Percentiles rank a stretch among this genome's conserved stretches.
These are phyloP conservation scores for Cloeon dipterum DNA, from an alignment of 2,888 invertebrate genomes.

Conservation along the genomic window DNA sequence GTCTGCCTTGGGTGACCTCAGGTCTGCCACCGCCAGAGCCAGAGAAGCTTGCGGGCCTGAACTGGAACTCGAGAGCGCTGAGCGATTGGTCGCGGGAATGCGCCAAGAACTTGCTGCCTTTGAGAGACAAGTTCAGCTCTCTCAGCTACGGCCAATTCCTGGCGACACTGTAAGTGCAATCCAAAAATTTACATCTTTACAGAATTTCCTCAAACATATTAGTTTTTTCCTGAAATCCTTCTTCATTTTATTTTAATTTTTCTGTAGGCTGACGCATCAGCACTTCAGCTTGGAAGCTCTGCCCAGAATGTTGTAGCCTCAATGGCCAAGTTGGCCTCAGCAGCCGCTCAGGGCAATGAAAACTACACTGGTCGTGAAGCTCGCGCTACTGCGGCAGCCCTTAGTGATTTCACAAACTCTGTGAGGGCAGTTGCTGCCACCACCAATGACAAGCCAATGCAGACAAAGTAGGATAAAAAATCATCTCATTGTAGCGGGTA, in stretches of 20 bases:
- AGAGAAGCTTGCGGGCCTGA: conserved; percentile 55
- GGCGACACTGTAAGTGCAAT: conserved; percentile 43
- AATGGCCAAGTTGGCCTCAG: conserved; percentile 67
- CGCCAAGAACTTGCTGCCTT: conserved; percentile 65
- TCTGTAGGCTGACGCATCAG: conserved; percentile 27
- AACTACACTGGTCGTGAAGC: conserved; percentile 62
- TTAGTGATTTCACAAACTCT: conserved; percentile 47
- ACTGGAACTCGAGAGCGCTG: conserved; percentile 57
- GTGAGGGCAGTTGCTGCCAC: conserved; percentile 60
- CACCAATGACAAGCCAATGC: conserved; percentile 29
- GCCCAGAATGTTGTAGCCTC: conserved; percentile 60
- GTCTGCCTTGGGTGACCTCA: conserved; percentile 37
- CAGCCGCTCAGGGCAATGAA: conserved; percentile 59
- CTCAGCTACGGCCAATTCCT: conserved; percentile 56
- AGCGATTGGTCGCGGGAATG: conserved; percentile 56
- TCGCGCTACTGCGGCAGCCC: conserved; percentile 51
- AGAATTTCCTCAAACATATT: background rate
- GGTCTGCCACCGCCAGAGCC: conserved; percentile 28
- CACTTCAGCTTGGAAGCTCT: conserved; percentile 30
- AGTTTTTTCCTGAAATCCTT: background rate
- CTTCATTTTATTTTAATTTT: background rate
- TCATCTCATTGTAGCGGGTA: too few species aligned
- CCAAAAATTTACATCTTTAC: background rate
- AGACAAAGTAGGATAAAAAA: conserved; percentile 17
- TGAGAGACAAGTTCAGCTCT: conserved; percentile 45